Base-by-base conservation (phyloP, 2,113 vertebrate genomes). In the Tragelaphus scriptus region DNA sequence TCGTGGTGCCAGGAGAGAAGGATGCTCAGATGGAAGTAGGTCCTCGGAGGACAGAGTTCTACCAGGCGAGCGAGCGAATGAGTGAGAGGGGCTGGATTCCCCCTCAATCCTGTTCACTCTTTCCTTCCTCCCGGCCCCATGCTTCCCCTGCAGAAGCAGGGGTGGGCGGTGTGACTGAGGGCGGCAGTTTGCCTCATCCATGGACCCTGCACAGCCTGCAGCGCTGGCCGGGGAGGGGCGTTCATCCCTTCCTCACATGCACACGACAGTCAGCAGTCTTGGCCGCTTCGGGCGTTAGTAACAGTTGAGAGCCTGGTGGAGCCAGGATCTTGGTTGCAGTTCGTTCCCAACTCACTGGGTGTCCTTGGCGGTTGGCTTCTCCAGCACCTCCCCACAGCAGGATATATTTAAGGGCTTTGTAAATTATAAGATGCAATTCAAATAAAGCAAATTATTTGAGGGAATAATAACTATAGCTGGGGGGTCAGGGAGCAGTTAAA, bases 51-150 rank as follows among this genome's bases (percentile, higher is more conserved):
- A 2, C 7, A 2, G 1, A 7, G 68, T 0, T 11, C 30, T 25
- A 1, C 2, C 2, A 3, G 32, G 5, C 1, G 6, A 28, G 25
- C 0, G 44, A 56, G 53, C 0, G 4, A 7, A 0, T 8, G 12
- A 2, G 2, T 21, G 47, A 51, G 16, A 9, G 56, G 16, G 21
- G 5, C 49, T 7, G 2, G 0, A 1, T 1, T 8, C 26, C 49
- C 11, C 56, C 36, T 21, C 51, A 3, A 0, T 2, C 15, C 61
- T 40, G 44, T 4, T 14, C 59, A 6, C 2, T 7, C 0, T 28
- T 36, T 21, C 36, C 51, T 58, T n/a, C 6, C 17, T 4, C 7
- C 10, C 0, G 11, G 56, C 15, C 40, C 49, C 28, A 14, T 0
- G 47, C 28, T 2, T 21, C 12, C 13, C 40, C 87, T 36, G 65